These are phyloP conservation scores for Portunus trituberculatus DNA, from an alignment of 1,140 invertebrate species.

Conservation along the genomic window DNA sequence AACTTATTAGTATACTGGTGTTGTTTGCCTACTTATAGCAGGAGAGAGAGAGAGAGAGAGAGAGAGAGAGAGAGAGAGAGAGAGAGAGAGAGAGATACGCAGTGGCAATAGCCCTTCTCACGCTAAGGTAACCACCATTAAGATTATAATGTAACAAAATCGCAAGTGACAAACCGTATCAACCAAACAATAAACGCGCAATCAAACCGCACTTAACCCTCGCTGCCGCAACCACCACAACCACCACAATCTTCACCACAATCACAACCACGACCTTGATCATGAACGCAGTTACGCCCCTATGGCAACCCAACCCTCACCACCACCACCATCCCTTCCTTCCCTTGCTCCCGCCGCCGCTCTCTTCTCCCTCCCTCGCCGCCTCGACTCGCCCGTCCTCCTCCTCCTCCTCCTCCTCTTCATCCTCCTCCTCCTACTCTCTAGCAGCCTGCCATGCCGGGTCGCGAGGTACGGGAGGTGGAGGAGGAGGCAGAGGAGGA, in stretches of 20 bases:
- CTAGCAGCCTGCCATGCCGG: neutral
- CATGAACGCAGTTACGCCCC: neutral
- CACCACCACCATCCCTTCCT: neutral
- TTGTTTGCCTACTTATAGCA: neutral
- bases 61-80: neutral
- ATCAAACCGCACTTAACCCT: neutral
- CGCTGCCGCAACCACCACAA: neutral
- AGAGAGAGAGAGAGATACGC: no score
- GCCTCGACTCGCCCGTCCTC: no score
- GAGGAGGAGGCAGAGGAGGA: neutral
- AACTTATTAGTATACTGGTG: no score
- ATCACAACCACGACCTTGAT: neutral
- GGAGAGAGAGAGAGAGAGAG: neutral
- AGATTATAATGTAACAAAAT: neutral
- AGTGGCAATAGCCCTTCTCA: no score
- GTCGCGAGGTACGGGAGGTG: neutral
- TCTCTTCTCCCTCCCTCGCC: no score
- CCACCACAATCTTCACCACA: neutral
- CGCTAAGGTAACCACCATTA: neutral
- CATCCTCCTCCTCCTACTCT: neutral
- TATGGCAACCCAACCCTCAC: neutral
- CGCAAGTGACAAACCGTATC: neutral
- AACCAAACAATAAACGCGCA: neutral
- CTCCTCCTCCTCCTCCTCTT: neutral
- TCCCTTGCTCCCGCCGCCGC: neutral